Evolutionary conservation across 2,113 vertebrate species (phyloP).

Genomic region (Gasterosteus aculeatus): DNA sequence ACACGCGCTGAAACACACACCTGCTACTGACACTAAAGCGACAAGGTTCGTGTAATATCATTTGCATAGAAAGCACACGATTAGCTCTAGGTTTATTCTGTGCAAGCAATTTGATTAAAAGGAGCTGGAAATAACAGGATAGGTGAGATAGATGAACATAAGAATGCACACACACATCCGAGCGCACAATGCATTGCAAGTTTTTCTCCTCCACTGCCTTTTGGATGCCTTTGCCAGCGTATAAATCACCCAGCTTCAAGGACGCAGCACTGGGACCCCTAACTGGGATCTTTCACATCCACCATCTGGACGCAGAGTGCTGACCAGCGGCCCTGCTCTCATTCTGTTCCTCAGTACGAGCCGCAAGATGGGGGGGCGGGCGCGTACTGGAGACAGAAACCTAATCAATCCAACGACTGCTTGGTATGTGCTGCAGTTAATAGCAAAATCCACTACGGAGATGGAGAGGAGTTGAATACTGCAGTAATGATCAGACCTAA

Average conservation of each 20-base stretch:
- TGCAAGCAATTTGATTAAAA: slow-evolving; percentile 17
- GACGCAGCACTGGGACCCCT: slow-evolving; percentile 76
- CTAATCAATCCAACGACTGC: slow-evolving; percentile 48
- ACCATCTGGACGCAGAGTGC: slow-evolving; percentile 79
- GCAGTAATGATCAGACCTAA: slow-evolving; percentile 43
- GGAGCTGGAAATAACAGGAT: neutral
- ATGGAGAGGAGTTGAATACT: slow-evolving; percentile 20
- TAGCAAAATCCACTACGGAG: slow-evolving; percentile 39
- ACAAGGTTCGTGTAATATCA: slow-evolving; percentile 13
- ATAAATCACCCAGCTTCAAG: slow-evolving; percentile 79
- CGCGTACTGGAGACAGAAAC: slow-evolving; percentile 35
- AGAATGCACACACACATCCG: neutral
- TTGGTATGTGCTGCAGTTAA: slow-evolving; percentile 28
- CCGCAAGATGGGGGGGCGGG: slow-evolving; percentile 34
- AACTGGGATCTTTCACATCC: slow-evolving; percentile 78
- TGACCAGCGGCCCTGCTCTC: slow-evolving; percentile 75
- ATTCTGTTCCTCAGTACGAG: slow-evolving; percentile 65
- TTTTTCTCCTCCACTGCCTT: slow-evolving; percentile 61
- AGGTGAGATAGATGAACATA: slow-evolving; percentile 7
- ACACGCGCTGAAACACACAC: slow-evolving; percentile 47
- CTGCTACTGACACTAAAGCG: slow-evolving; percentile 36
- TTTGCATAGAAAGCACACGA: slow-evolving; percentile 35
- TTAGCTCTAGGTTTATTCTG: slow-evolving; percentile 1
- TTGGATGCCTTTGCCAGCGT: slow-evolving; percentile 70
- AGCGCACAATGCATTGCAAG: slow-evolving; percentile 36